These are phyloP conservation scores for Pagetopsis macropterus DNA, from an alignment of 2,797 vertebrate genomes.

Conservation along the genomic window DNA sequence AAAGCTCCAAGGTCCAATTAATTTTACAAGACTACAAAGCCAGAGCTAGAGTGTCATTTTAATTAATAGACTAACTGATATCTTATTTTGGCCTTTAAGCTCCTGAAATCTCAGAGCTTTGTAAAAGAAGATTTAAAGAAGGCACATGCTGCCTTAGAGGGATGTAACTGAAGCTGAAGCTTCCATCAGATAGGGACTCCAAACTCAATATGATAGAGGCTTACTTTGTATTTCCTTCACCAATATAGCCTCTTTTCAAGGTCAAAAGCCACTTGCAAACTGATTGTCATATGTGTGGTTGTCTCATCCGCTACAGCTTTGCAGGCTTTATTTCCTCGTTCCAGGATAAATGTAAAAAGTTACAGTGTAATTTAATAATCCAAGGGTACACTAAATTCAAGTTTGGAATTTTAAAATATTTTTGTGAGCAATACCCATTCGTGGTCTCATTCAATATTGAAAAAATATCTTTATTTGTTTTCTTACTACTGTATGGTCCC, in stretches of 20 bases:
- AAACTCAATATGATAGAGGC: slow-evolving; percentile 37
- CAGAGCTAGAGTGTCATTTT: slow-evolving; percentile 51
- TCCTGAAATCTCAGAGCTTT: slow-evolving; percentile 38
- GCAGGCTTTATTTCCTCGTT: slow-evolving; percentile 10
- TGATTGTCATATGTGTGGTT: slow-evolving; percentile 4
- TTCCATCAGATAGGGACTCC: slow-evolving; percentile 3
- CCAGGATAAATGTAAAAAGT: slow-evolving; percentile 19
- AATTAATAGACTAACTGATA: slow-evolving; percentile 59
- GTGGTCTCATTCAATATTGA: no score
- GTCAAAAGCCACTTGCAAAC: slow-evolving; percentile 24
- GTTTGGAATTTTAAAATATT: no score
- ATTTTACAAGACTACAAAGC: slow-evolving; percentile 42
- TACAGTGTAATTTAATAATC: slow-evolving; percentile 31
- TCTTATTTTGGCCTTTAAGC: slow-evolving; percentile 54
- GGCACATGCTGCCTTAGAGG: slow-evolving; percentile 23
- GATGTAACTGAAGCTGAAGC: slow-evolving; percentile 39
- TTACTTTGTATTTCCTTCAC: slow-evolving; percentile 16
- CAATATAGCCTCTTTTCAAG: background rate
- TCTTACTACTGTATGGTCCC: background rate
- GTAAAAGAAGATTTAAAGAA: slow-evolving; percentile 51
- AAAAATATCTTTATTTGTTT: no score
- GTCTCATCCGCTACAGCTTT: slow-evolving; percentile 11
- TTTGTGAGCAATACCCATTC: no score
- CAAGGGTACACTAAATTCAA: background rate
- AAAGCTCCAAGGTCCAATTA: slow-evolving; percentile 37